Percentiles rank a stretch among this genome's conserved stretches.
Conservation (phyloP, 2,113 vertebrate genomes). For the Cariama cristata region DNA sequence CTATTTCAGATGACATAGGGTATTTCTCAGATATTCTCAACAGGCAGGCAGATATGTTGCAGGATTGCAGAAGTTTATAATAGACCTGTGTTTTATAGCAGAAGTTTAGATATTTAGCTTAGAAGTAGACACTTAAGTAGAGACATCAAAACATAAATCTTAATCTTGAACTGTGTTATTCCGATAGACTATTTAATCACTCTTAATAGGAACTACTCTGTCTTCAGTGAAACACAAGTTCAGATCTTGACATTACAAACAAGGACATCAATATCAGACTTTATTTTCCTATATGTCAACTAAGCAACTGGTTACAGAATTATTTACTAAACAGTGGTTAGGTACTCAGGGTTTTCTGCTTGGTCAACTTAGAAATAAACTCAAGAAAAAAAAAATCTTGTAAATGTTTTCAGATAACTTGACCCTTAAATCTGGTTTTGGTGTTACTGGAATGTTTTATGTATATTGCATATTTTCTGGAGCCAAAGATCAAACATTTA, state of each 20-base stretch:
- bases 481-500: neutral
- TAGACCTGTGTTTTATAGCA: neutral
- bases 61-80: neutral
- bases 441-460: neutral
- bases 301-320: neutral
- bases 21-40: neutral
- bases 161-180: neutral
- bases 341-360: neutral
- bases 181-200: neutral
- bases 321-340: neutral
- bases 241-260: neutral
- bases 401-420: neutral
- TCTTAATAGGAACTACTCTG: neutral
- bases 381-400: neutral
- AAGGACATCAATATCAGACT: neutral
- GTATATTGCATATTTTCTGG: neutral
- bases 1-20: neutral
- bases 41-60: neutral
- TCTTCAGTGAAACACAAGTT: neutral
- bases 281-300: neutral
- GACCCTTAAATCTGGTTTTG: neutral
- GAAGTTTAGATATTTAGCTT: neutral
- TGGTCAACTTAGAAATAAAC: neutral
- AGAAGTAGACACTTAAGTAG: neutral
- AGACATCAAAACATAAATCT: neutral